phyloP scores from a whole-genome alignment of 2,797 vertebrate species.

The Menidia menidia region DNA sequence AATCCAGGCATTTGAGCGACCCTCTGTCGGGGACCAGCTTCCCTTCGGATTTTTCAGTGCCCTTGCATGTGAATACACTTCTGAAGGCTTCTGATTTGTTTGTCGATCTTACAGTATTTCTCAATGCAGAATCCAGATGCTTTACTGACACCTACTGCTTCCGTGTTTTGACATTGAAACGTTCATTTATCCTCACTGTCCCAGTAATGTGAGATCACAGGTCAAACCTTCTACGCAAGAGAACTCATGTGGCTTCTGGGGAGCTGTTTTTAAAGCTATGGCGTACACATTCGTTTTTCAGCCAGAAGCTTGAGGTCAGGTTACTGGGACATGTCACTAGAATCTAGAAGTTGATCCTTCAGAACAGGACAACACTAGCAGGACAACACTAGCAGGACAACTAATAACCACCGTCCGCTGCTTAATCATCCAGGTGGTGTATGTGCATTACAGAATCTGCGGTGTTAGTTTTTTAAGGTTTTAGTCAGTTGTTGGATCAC shows the following conservation, averaged over 20 bases:
- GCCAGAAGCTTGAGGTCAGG: constrained; percentile 6
- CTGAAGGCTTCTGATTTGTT: not conserved
- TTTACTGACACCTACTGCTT: constrained; percentile 9
- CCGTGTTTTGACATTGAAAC: constrained; percentile 18
- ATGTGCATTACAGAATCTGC: not conserved
- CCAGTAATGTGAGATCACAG: not conserved
- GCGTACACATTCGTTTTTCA: constrained; percentile 21
- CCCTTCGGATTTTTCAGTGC: constrained; percentile 12
- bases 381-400: not conserved
- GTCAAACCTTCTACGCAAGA: not conserved
- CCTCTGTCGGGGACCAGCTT: constrained; percentile 13
- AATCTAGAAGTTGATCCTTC: constrained; percentile 16
- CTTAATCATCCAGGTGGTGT: not conserved
- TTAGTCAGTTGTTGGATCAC: not conserved
- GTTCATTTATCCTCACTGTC: not conserved
- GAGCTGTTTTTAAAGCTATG: not conserved
- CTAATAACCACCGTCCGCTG: not conserved
- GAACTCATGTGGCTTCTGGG: not conserved
- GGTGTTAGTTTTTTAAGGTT: not conserved
- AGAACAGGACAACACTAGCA: not conserved
- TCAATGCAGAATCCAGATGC: not conserved
- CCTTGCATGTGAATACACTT: constrained; percentile 16
- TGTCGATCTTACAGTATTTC: not conserved
- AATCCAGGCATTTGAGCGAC: constrained; percentile 41
- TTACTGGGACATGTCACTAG: constrained; percentile 1